phyloP scores from a whole-genome alignment of 2,888 invertebrate species.

The Hypomecis punctinalis region DNA sequence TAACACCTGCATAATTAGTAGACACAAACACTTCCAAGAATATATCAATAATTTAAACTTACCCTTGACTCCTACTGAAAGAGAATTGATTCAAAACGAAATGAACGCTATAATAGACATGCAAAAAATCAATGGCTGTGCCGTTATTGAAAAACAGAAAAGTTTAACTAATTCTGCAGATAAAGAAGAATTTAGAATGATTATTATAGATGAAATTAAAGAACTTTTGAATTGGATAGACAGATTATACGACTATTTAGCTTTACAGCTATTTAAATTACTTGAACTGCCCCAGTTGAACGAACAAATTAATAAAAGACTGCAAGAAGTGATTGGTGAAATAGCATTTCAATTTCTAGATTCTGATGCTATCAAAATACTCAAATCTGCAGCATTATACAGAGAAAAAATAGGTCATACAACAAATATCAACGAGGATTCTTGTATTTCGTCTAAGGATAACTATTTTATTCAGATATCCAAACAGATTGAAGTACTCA shows the following conservation, averaged over 20 bases:
- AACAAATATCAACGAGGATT: no score
- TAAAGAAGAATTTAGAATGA: slow-evolving; percentile 47
- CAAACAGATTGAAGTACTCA: slow-evolving; percentile 49
- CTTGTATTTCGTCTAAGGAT: slow-evolving; percentile 34
- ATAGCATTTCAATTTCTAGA: slow-evolving; percentile 35
- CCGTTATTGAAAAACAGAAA: slow-evolving; percentile 50
- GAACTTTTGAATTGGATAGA: slow-evolving; percentile 62
- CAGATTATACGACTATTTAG: slow-evolving; percentile 49
- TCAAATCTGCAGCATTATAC: slow-evolving; percentile 24
- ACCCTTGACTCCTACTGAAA: slow-evolving; percentile 41
- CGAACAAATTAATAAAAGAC: slow-evolving; percentile 45
- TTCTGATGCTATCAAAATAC: slow-evolving; percentile 27
- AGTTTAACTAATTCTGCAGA: slow-evolving; percentile 47
- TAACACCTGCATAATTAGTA: slow-evolving; percentile 43
- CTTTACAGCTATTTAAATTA: slow-evolving; percentile 47
- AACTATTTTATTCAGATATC: slow-evolving; percentile 45
- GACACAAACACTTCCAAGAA: slow-evolving; percentile 39
- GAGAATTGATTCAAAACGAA: slow-evolving; percentile 42
- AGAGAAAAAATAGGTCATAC: slow-evolving; percentile 17
- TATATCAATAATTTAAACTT: slow-evolving; percentile 38
- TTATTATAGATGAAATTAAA: slow-evolving; percentile 51
- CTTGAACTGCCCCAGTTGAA: slow-evolving; percentile 41
- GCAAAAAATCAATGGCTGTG: slow-evolving; percentile 44
- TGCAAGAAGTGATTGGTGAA: slow-evolving; percentile 49
- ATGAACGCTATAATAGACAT: slow-evolving; percentile 48